These are phyloP conservation scores for Latrodectus elegans DNA, from an alignment of 2,888 invertebrate genomes.

Conservation along the genomic window DNA sequence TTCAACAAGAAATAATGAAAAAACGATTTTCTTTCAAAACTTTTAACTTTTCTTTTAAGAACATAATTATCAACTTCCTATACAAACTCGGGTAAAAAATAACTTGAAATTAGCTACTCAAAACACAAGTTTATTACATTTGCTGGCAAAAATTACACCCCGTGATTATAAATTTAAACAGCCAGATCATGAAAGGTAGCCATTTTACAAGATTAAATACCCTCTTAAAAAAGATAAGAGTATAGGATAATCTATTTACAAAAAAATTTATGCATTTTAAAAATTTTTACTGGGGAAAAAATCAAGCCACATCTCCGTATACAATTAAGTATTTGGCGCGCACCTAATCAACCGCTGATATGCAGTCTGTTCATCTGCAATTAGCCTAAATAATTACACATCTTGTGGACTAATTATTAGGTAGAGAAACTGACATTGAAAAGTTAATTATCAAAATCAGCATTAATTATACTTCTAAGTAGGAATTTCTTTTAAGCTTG, in stretches of 20 bases:
- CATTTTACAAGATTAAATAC: slow-evolving; percentile 66
- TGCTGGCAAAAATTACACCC: slow-evolving; percentile 59
- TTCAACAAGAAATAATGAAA: not conserved
- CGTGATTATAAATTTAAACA: slow-evolving; percentile 56
- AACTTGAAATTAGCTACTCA: slow-evolving; percentile 57
- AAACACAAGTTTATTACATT: slow-evolving; percentile 63
- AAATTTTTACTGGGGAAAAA: not conserved
- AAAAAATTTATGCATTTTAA: not conserved
- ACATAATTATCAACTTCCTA: slow-evolving; percentile 58
- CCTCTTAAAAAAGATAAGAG: slow-evolving; percentile 8
- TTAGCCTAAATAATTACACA: slow-evolving; percentile 65
- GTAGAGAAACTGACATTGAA: slow-evolving; percentile 64
- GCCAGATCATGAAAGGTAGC: slow-evolving; percentile 32
- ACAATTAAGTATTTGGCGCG: slow-evolving; percentile 65
- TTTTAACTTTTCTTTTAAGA: slow-evolving; percentile 40
- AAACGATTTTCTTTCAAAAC: slow-evolving; percentile 1
- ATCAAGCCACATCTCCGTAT: slow-evolving; percentile 28
- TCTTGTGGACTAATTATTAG: slow-evolving; percentile 62
- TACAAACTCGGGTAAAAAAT: slow-evolving; percentile 36
- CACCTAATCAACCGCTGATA: slow-evolving; percentile 44
- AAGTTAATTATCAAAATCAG: slow-evolving; percentile 69
- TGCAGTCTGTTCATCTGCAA: slow-evolving; percentile 34
- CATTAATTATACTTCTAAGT: slow-evolving; percentile 57
- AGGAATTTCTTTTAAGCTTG: not conserved
- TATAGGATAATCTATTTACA: not conserved